phyloP scores from a whole-genome alignment of 1,140 invertebrate genomes.

The Heliconius nattereri region DNA sequence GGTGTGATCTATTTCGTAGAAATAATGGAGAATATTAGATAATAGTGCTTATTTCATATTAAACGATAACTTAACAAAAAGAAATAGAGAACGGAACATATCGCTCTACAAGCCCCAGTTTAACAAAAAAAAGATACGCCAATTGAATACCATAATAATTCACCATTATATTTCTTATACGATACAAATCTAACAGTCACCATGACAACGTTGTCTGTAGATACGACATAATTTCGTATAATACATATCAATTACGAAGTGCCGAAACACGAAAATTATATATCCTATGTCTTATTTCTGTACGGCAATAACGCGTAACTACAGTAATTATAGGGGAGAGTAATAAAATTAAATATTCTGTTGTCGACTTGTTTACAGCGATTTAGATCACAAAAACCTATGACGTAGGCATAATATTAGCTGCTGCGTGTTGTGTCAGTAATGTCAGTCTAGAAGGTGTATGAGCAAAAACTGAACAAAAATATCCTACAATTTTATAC shows the following conservation, averaged over 20 bases:
- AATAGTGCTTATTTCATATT: no score
- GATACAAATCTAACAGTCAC: background rate
- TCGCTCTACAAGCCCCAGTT: background rate
- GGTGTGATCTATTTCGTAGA: no score
- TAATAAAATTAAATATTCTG: conserved; percentile 10
- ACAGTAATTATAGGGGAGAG: background rate
- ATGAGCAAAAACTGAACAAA: background rate
- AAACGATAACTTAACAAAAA: no score
- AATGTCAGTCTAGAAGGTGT: background rate
- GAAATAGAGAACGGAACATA: no score
- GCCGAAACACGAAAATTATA: conserved; percentile 1
- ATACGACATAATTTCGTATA: background rate
- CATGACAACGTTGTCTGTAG: background rate
- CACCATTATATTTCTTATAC: background rate
- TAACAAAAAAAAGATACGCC: background rate
- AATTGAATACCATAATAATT: background rate
- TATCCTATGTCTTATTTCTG: background rate
- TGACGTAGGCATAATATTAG: background rate
- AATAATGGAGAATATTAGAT: no score
- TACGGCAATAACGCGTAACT: background rate
- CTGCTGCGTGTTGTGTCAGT: background rate
- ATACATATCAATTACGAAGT: conserved; percentile 8
- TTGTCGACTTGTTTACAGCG: background rate
- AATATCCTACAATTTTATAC: background rate
- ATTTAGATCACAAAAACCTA: conserved; percentile 3